phyloP scores from a whole-genome alignment of 2,113 vertebrate species.

The Corythoichthys intestinalis region DNA sequence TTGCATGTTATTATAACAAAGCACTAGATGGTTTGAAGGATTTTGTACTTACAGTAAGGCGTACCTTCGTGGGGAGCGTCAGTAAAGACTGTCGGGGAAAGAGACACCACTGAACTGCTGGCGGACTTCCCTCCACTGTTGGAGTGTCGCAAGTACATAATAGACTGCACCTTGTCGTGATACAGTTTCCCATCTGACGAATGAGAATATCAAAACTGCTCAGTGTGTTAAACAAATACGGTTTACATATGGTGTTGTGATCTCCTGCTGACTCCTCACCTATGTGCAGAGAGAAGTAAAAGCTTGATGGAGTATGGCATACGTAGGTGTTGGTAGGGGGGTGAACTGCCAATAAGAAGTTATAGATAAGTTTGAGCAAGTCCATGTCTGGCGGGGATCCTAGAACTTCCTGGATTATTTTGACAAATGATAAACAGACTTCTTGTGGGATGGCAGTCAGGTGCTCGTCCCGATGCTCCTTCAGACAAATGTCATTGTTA shows the following conservation, averaged over 20 bases:
- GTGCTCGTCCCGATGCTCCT: slow-evolving; percentile 93
- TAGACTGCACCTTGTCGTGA: slow-evolving; percentile 92
- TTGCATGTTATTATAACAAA: slow-evolving; percentile 6
- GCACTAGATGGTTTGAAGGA: background rate
- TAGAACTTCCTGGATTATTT: slow-evolving; percentile 97
- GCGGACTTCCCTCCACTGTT: slow-evolving; percentile 80
- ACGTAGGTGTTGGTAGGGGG: slow-evolving; percentile 97
- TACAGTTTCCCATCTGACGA: slow-evolving; percentile 90
- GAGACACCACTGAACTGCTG: slow-evolving; percentile 75
- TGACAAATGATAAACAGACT: slow-evolving; percentile 93
- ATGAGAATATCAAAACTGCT: slow-evolving; percentile 32
- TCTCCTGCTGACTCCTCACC: slow-evolving; percentile 66
- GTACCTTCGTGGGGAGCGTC: slow-evolving; percentile 78
- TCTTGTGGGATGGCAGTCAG: slow-evolving; percentile 84
- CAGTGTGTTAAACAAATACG: slow-evolving; percentile 2
- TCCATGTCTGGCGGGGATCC: slow-evolving; percentile 95
- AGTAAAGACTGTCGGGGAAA: slow-evolving; percentile 79
- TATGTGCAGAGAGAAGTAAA: slow-evolving; percentile 95
- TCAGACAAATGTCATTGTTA: slow-evolving; percentile 21
- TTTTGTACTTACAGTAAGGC: background rate
- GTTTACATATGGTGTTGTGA: background rate
- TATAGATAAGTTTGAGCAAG: slow-evolving; percentile 86
- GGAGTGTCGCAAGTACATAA: slow-evolving; percentile 82
- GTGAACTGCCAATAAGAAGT: slow-evolving; percentile 95
- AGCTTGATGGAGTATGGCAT: slow-evolving; percentile 93